A percentile compares a stretch with the other conserved stretches of the same genome.
Conservation (phyloP, 2,888 invertebrate genomes). For the Mechanitis mazaeus region DNA sequence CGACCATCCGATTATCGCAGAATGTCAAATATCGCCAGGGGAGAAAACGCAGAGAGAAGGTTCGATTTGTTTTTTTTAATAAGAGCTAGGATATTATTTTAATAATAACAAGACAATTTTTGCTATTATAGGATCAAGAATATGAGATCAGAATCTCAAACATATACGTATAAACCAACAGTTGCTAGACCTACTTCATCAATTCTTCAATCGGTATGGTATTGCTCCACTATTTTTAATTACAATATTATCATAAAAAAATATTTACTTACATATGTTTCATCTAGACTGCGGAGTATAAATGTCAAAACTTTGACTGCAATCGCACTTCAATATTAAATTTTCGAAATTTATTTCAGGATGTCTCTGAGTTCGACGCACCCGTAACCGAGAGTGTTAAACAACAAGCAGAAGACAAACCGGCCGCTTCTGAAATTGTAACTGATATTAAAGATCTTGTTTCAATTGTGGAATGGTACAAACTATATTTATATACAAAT, state of each 20-base stretch:
- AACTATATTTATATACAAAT: conserved; percentile 8
- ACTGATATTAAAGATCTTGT: conserved; percentile 56
- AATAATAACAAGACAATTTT: background rate
- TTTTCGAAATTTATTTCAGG: conserved; percentile 17
- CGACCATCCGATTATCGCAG: conserved; percentile 78
- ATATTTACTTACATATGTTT: too few species aligned
- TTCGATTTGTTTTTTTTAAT: conserved; percentile 27
- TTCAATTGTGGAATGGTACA: conserved; percentile 59
- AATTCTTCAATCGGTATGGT: conserved; percentile 20
- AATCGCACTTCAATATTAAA: too few species aligned
- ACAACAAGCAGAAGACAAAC: conserved; percentile 33
- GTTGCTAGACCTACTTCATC: conserved; percentile 20
- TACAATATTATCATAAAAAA: too few species aligned
- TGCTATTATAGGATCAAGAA: conserved; percentile 50
- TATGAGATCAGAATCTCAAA: conserved; percentile 43
- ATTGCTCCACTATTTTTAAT: background rate
- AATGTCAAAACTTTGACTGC: too few species aligned
- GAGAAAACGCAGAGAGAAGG: conserved; percentile 69
- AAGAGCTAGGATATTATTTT: background rate
- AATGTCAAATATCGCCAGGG: conserved; percentile 72
- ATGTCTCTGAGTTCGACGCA: conserved; percentile 14
- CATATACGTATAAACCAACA: conserved; percentile 14
- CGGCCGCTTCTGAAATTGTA: conserved; percentile 51
- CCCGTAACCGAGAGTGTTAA: conserved; percentile 21
- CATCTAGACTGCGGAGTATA: too few species aligned